Evolutionary conservation across 2,797 vertebrate species (phyloP).

Genomic region (Urosaurus nigricauda): DNA sequence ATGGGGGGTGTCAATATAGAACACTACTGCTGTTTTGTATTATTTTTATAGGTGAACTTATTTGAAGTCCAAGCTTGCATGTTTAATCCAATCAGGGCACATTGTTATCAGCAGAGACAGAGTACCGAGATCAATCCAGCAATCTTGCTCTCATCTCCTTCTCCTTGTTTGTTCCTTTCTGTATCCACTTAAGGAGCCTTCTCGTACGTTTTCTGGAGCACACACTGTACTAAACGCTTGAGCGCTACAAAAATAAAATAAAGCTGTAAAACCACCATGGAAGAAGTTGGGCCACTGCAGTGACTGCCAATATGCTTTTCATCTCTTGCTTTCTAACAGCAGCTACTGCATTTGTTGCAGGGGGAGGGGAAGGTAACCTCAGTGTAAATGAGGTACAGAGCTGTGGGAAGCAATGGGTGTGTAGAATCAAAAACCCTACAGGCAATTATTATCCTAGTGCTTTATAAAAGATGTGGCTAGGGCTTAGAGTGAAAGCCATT

Average conservation of each 20-base stretch:
- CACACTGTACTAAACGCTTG: neutral
- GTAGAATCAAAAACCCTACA: conserved; percentile 55
- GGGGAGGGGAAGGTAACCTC: conserved; percentile 51
- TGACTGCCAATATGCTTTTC: conserved; percentile 34
- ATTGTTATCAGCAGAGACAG: neutral
- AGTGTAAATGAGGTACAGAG: conserved; percentile 47
- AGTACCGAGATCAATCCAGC: neutral
- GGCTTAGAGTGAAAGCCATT: conserved; percentile 58
- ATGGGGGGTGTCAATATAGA: neutral
- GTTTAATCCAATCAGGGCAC: neutral
- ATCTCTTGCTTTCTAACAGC: conserved; percentile 39
- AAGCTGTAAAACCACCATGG: conserved; percentile 11
- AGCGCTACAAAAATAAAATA: neutral
- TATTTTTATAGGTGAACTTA: neutral
- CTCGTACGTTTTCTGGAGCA: conserved; percentile 16
- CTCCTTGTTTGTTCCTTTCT: conserved; percentile 2
- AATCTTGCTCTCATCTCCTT: neutral
- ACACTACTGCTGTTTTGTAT: neutral
- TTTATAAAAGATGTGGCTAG: conserved; percentile 50
- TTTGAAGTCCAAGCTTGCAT: neutral
- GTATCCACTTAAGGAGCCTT: conserved; percentile 1
- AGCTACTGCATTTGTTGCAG: conserved; percentile 30
- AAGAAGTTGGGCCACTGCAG: neutral
- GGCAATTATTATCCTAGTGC: neutral
- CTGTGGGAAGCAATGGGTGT: neutral